These are phyloP conservation scores for Tuberolachnus salignus DNA, from an alignment of 2,888 invertebrate genomes.

Conservation along the genomic window DNA sequence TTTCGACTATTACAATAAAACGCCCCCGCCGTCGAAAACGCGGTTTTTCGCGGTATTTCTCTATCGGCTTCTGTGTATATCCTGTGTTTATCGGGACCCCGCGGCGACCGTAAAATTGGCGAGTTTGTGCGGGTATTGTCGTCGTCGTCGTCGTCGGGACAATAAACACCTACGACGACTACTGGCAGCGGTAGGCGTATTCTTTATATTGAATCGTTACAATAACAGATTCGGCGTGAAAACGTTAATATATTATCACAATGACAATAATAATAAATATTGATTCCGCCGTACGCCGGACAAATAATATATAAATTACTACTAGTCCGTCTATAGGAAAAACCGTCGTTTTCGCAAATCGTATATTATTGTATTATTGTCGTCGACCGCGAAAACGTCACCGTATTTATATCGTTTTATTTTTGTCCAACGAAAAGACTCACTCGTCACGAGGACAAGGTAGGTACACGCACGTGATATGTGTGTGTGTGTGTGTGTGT, in stretches of 20 bases:
- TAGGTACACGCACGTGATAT: too few relatives aligned
- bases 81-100: background rate
- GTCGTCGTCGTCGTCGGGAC: too few relatives aligned
- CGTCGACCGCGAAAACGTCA: constrained; percentile 41
- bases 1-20: background rate
- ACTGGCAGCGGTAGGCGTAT: background rate
- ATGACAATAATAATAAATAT: constrained; percentile 10
- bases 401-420: background rate
- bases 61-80: constrained; percentile 1
- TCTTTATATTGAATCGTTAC: background rate
- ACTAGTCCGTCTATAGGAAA: constrained; percentile 20
- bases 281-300: constrained; percentile 13
- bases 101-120: constrained; percentile 7
- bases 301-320: background rate
- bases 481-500: too few relatives aligned
- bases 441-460: constrained; percentile 6
- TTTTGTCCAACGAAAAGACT: background rate
- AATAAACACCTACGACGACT: too few relatives aligned
- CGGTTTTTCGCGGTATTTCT: background rate
- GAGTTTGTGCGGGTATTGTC: constrained; percentile 13
- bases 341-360: too few relatives aligned
- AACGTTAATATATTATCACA: background rate
- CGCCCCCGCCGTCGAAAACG: background rate
- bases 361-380: background rate
- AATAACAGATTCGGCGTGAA: background rate